These are phyloP conservation scores for Eilema caniola DNA, from an alignment of 2,888 invertebrate genomes.

Conservation along the genomic window DNA sequence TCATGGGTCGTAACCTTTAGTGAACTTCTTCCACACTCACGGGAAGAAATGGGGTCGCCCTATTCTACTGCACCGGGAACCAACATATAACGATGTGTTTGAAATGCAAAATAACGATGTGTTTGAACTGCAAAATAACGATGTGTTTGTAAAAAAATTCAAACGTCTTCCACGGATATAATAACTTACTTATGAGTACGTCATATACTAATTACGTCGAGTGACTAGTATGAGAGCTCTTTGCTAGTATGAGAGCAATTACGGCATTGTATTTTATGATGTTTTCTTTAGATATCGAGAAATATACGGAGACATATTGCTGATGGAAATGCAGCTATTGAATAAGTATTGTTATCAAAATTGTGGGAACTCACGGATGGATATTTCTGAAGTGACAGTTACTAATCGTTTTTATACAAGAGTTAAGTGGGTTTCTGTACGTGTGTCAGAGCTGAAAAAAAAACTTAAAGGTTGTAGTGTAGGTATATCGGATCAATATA, in stretches of 20 bases:
- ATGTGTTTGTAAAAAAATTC: constrained; percentile 4
- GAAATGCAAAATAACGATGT: neutral
- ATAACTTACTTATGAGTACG: constrained; percentile 30
- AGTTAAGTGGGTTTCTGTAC: no score
- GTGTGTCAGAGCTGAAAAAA: no score
- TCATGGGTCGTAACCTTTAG: no score
- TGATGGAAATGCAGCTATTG: constrained; percentile 1
- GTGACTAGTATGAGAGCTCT: constrained; percentile 52
- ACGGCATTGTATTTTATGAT: constrained; percentile 51
- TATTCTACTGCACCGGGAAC: neutral
- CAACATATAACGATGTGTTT: no score
- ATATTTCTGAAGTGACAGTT: neutral
- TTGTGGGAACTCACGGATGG: neutral
- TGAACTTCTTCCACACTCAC: no score
- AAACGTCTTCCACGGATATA: constrained; percentile 35
- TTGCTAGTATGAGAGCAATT: constrained; percentile 34
- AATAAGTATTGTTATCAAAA: neutral
- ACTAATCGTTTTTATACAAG: neutral
- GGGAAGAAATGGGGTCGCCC: neutral
- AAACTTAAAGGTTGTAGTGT: no score
- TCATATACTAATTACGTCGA: constrained; percentile 56
- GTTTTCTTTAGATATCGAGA: constrained; percentile 41
- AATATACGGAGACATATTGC: constrained; percentile 27
- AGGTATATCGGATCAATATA: no score
- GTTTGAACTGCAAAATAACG: neutral